These are phyloP conservation scores for Mellilla xanthometata DNA, from an alignment of 2,888 invertebrate species.

Conservation along the genomic window DNA sequence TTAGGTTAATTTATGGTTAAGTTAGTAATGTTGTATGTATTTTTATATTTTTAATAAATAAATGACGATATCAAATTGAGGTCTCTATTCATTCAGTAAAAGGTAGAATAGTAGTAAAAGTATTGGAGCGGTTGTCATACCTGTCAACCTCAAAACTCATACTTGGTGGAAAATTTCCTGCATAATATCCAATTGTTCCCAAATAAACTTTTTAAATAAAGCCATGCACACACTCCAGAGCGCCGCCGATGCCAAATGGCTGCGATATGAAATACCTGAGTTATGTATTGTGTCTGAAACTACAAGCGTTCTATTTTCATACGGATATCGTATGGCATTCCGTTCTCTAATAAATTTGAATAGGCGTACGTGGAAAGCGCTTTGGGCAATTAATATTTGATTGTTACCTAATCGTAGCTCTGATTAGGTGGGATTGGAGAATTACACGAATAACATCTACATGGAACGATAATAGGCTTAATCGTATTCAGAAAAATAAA, in stretches of 20 bases:
- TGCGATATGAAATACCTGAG: slow-evolving; percentile 33
- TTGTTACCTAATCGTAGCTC: slow-evolving; percentile 3
- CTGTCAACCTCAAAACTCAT: too few species aligned
- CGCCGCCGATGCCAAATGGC: slow-evolving; percentile 31
- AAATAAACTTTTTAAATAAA: slow-evolving; percentile 16
- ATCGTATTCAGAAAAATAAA: too few species aligned
- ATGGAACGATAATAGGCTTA: too few species aligned
- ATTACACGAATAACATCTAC: too few species aligned
- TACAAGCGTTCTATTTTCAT: slow-evolving; percentile 43
- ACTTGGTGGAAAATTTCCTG: background rate
- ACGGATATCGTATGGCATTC: slow-evolving; percentile 40
- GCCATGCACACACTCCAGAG: slow-evolving; percentile 25
- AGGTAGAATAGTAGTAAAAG: too few species aligned
- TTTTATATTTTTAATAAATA: too few species aligned
- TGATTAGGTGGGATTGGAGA: background rate
- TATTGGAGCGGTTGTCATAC: too few species aligned
- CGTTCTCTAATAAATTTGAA: slow-evolving; percentile 43
- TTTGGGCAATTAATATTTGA: slow-evolving; percentile 37
- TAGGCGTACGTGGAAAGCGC: slow-evolving; percentile 35
- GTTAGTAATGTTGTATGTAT: too few species aligned
- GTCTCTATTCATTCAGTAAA: too few species aligned
- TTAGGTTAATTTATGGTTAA: too few species aligned
- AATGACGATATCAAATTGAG: too few species aligned
- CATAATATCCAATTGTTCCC: background rate
- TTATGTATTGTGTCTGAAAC: slow-evolving; percentile 35